These are phyloP conservation scores for Aphaenogaster floridana DNA, from an alignment of 1,140 invertebrate genomes.

Conservation along the genomic window DNA sequence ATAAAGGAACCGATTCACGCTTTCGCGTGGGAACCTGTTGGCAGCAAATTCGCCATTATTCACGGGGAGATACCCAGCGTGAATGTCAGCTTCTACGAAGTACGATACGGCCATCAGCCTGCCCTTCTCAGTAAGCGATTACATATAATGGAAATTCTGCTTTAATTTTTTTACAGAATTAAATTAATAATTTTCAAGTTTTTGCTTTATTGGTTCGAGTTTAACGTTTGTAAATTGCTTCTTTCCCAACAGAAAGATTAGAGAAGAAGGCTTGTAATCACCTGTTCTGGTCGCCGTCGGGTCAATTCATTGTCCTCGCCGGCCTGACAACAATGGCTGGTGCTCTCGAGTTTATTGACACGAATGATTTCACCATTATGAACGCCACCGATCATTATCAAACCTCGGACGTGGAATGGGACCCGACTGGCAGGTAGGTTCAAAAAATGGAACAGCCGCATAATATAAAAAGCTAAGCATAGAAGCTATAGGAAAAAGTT, in stretches of 20 bases:
- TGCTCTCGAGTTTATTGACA: slow-evolving; percentile 97
- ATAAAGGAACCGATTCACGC: slow-evolving; percentile 97
- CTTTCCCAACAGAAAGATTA: slow-evolving; percentile 90
- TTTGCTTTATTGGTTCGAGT: slow-evolving; percentile 33
- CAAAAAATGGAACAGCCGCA: not conserved
- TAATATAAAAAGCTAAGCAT: not conserved
- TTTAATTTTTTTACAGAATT: slow-evolving; percentile 43
- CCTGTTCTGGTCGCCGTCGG: slow-evolving; percentile 98
- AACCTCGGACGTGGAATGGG: slow-evolving; percentile 99
- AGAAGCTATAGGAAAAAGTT: not conserved
- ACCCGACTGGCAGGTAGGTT: slow-evolving; percentile 95
- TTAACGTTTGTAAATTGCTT: not conserved
- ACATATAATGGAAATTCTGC: slow-evolving; percentile 89
- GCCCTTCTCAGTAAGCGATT: slow-evolving; percentile 91
- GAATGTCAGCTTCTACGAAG: slow-evolving; percentile 97
- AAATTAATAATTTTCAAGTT: not conserved
- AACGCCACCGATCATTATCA: slow-evolving; percentile 97
- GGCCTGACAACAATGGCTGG: slow-evolving; percentile 94
- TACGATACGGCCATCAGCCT: slow-evolving; percentile 95
- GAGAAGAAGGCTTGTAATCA: slow-evolving; percentile 97
- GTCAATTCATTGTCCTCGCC: slow-evolving; percentile 98
- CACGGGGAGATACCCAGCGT: slow-evolving; percentile 96
- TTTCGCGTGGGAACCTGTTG: slow-evolving; percentile 99
- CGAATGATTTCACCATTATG: slow-evolving; percentile 97
- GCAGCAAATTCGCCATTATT: slow-evolving; percentile 98